Base-by-base conservation (phyloP, 2,888 invertebrate genomes). In the Melinopterus prodromus region DNA sequence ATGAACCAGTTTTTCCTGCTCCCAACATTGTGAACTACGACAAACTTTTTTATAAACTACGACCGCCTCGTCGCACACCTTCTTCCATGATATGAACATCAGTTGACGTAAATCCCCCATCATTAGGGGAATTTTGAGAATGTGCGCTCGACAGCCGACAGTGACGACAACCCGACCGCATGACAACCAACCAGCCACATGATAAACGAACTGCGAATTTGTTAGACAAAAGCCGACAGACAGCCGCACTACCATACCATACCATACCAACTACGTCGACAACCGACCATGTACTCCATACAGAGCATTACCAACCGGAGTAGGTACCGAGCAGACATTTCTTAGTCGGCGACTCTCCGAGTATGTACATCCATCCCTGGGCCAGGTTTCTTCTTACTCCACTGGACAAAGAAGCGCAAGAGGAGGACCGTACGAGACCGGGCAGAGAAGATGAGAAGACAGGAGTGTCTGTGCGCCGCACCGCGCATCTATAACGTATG, bases 401-500 rank as follows among this genome's bases (percentile, higher is more conserved):
- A 26, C 26, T 37, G 74, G 74, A 36, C 74, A n/a, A 37, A 16
- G 71, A 71, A 70, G 15, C n/a, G 70, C 70, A 71, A 71, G 12
- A 71, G 71, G 35, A 71, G n/a, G 35, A 15, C 26, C 26, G 3
- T 26, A 26, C 2, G 26, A 26, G 26, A 26, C 26, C 26, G 53
- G 38, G 12, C 9, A 53, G 53, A 53, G 53, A 53, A 53, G 53
- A 53, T 53, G 53, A 53, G 53, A 53, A 12, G 53, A 26, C 26
- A 53, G 53, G 9, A 53, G 53, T 53, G 53, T 53, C 53, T 53
- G 53, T 26, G 26, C 26, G 26, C 26, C 26, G 26, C 26, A 71
- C 71, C 71, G 72, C 72, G 76, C 81, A 80, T 81, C 80, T 80
- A 79, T 80, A 82, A 83, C 81, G 80, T 82, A 82, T 80, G 81